Conservation (phyloP, 37 sponge, comb jelly and placozoan species). For the Chondrosia reniformis region DNA sequence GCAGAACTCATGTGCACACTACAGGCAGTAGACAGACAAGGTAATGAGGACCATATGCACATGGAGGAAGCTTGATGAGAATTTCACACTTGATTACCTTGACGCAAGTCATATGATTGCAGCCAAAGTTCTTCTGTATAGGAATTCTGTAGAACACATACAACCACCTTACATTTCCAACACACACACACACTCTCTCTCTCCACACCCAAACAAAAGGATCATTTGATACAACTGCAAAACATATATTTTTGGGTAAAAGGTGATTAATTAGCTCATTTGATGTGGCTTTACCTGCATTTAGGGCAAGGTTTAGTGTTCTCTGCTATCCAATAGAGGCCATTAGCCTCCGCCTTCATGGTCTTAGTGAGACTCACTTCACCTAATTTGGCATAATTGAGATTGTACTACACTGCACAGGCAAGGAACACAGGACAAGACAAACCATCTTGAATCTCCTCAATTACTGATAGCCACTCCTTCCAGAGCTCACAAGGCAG, state of each 20-base stretch:
- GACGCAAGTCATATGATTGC: slow-evolving; percentile 74
- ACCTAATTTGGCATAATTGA: background rate
- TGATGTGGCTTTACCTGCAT: slow-evolving; percentile 64
- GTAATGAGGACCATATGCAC: background rate
- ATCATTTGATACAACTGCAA: too few species aligned
- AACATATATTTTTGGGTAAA: too few species aligned
- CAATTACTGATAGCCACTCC: slow-evolving; percentile 49
- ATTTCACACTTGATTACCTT: slow-evolving; percentile 40
- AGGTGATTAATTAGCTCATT: too few species aligned
- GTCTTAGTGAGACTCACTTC: slow-evolving; percentile 17
- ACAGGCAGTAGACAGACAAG: background rate
- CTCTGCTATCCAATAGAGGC: slow-evolving; percentile 49
- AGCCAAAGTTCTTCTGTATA: slow-evolving; percentile 75
- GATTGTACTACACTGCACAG: too few species aligned
- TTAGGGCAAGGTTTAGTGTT: slow-evolving; percentile 74
- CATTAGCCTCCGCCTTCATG: slow-evolving; percentile 37
- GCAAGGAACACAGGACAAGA: too few species aligned
- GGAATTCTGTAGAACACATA: background rate
- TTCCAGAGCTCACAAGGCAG: slow-evolving; percentile 83
- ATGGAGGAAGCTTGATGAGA: background rate
- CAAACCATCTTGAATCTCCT: slow-evolving; percentile 10
- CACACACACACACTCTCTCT: background rate
- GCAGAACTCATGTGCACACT: slow-evolving; percentile 78
- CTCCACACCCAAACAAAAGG: too few species aligned
- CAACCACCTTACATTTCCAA: background rate